These are phyloP conservation scores for Boleophthalmus pectinirostris DNA, from an alignment of 2,113 vertebrate species.

Conservation along the genomic window DNA sequence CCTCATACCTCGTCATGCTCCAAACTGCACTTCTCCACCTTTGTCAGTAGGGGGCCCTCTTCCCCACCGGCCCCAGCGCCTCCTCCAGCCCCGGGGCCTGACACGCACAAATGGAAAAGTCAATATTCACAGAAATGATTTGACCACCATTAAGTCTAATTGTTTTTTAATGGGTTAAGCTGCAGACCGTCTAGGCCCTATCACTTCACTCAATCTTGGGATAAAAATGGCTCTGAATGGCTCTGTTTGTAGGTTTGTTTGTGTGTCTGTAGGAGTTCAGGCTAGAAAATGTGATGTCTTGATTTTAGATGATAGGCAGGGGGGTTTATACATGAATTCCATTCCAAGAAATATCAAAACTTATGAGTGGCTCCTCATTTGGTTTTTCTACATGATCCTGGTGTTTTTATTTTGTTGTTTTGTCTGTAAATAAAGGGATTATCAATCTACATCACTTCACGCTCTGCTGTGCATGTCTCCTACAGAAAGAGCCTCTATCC, in stretches of 20 bases:
- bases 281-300: no score
- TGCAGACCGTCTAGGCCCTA: constrained; percentile 29
- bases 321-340: no score
- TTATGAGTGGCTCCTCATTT: no score
- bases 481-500: no score
- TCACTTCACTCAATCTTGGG: constrained; percentile 7
- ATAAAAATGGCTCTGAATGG: not conserved
- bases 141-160: constrained; percentile 24
- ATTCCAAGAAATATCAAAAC: no score
- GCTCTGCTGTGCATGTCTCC: no score
- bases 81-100: not conserved
- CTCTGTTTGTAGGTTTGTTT: not conserved
- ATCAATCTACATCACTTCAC: no score
- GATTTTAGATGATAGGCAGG: no score
- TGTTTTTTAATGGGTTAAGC: constrained; percentile 38
- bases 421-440: no score
- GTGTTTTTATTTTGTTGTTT: no score
- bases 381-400: no score
- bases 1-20: no score
- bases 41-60: not conserved
- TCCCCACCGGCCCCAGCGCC: not conserved
- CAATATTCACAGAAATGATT: constrained; percentile 31
- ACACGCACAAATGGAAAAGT: not conserved
- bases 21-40: not conserved
- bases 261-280: not conserved